A percentile compares a stretch with the other conserved stretches of the same genome.
phyloP scores from a whole-genome alignment of 2,888 invertebrate species.

The Orthosia gothica region DNA sequence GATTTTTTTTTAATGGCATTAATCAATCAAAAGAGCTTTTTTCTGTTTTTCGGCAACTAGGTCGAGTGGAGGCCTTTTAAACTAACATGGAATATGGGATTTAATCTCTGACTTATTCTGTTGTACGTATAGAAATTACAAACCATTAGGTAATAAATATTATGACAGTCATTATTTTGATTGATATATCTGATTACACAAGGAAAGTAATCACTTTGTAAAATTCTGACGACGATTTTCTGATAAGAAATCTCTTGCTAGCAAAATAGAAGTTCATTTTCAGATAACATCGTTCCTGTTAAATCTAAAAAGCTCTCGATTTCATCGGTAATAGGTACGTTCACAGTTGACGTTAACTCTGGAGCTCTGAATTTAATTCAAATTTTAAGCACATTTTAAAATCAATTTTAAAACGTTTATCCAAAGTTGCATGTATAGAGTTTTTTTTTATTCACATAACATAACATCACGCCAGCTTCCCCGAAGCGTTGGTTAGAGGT shows the following conservation, averaged over 20 bases:
- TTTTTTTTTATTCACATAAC: not conserved
- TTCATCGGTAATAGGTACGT: conserved; percentile 32
- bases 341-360: conserved; percentile 15
- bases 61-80: too few species aligned
- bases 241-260: conserved; percentile 16
- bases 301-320: conserved; percentile 35
- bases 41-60: too few species aligned
- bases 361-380: conserved; percentile 20
- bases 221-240: not conserved
- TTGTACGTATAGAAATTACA: not conserved
- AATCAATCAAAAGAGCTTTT: too few species aligned
- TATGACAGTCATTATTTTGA: not conserved
- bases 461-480: too few species aligned
- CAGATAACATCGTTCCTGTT: conserved; percentile 30
- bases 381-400: conserved; percentile 24
- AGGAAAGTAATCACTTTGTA: not conserved
- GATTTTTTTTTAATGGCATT: too few species aligned
- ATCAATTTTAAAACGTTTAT: conserved; percentile 1
- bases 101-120: not conserved
- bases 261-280: conserved; percentile 32
- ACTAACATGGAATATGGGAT: too few species aligned
- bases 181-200: not conserved
- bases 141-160: not conserved
- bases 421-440: not conserved
- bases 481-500: too few species aligned